Base-by-base conservation (phyloP, 2,888 invertebrate species). In the Caenorhabditis sulstoni region DNA sequence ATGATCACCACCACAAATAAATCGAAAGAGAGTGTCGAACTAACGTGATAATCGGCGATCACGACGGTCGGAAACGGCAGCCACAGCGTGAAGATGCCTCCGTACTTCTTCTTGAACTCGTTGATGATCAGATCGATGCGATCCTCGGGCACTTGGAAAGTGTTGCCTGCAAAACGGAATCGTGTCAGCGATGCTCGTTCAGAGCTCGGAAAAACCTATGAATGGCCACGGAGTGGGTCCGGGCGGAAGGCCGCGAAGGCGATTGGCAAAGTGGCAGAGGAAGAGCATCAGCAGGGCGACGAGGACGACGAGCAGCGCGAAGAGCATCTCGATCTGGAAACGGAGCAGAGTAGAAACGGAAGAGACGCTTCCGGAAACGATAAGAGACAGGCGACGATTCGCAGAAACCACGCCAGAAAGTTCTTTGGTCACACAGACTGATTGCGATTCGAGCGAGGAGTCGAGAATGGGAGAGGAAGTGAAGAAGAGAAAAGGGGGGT, bases 11-110 rank as follows among this genome's bases (percentile, higher is more conserved):
- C 16, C 18, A 18, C 29, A 29, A 7, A 29, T 3, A 29, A 29
- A 29, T 7, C 4, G 29, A 29, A 7, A 29, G 7, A 7, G 29
- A 29, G 29, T 5, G 7, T 3, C 18, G 20, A 49, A 57, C 66
- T 65, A 18, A 82, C 82, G 61, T 81, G 77, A 61, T 81, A 79
- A 65, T 81, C 81, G 23, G 73, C 66, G 12, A 83, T 80, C 29
- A 83, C 73, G 29, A 83, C 65, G 11, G 81, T 81, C 12, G 83
- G 83, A 62, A 79, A 77, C 16, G 83, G 83, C 1, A 83, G 66
- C 83, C 83, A 83, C 9, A 83, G 68, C 0, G 83, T 83, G 66
- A 83, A 83, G 11, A 83, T 75, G 39, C 79, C 80, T 11, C 83
- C 83, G 59, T 83, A 83, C 20, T 61, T 67, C 44, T 58, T 57